Percentiles rank a stretch among this genome's conserved stretches.
These are phyloP conservation scores for Bradynema listronoti DNA, from an alignment of 1,140 invertebrate genomes.

Conservation along the genomic window DNA sequence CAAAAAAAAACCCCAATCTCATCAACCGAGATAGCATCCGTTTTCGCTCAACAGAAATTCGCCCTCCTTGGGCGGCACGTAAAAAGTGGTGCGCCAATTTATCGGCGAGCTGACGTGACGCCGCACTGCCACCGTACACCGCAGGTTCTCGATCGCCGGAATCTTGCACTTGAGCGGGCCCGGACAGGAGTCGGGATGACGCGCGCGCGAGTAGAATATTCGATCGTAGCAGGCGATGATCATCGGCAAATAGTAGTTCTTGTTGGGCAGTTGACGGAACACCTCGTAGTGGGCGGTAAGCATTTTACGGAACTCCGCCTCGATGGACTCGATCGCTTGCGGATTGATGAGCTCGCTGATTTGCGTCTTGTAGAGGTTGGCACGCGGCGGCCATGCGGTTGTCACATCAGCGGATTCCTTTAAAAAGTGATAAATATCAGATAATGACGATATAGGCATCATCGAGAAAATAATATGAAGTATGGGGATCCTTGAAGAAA, in stretches of 20 bases:
- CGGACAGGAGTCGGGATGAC: slow-evolving; percentile 31
- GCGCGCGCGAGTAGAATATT: slow-evolving; percentile 42
- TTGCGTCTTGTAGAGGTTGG: slow-evolving; percentile 15
- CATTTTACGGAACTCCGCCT: slow-evolving; percentile 25
- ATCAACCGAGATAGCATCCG: too few relatives aligned
- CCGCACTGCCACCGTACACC: slow-evolving; percentile 24
- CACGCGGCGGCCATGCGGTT: slow-evolving; percentile 5
- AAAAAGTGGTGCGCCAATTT: slow-evolving; percentile 10
- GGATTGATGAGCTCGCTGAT: slow-evolving; percentile 15
- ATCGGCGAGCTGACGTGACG: slow-evolving; percentile 19
- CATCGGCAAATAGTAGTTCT: slow-evolving; percentile 36
- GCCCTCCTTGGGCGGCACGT: slow-evolving; percentile 23
- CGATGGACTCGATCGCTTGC: slow-evolving; percentile 12
- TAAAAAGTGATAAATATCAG: too few relatives aligned
- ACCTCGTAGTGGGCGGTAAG: slow-evolving; percentile 21
- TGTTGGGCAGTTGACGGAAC: slow-evolving; percentile 30
- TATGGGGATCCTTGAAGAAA: slow-evolving; percentile 7
- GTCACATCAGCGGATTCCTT: too few relatives aligned
- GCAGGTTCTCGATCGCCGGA: slow-evolving; percentile 26
- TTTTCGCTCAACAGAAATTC: slow-evolving; percentile 26
- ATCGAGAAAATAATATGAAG: slow-evolving; percentile 27
- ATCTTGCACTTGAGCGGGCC: slow-evolving; percentile 32
- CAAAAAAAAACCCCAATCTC: too few relatives aligned
- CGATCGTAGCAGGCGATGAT: slow-evolving; percentile 48
- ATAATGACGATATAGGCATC: too few relatives aligned